Conservation (phyloP, 2,888 invertebrate species). For the Scaptomyza parva region DNA sequence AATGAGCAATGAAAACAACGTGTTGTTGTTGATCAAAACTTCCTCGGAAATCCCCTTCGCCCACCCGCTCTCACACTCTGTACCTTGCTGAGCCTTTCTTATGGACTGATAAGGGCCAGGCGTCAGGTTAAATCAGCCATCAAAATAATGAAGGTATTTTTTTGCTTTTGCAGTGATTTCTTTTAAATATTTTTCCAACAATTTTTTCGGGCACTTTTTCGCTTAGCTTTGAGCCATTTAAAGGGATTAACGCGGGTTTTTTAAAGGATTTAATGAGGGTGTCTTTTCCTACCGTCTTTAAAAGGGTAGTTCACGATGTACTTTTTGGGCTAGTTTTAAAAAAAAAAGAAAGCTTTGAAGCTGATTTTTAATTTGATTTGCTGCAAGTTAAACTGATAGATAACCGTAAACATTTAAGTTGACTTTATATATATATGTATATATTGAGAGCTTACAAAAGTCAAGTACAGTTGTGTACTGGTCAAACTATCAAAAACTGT, state of each 20-base stretch:
- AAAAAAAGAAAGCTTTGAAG: conserved; percentile 54
- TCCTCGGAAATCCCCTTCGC: neutral
- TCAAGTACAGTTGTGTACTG: neutral
- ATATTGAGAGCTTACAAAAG: no score
- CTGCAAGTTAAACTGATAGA: conserved; percentile 41
- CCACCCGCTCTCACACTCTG: neutral
- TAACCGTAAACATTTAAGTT: neutral
- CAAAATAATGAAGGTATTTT: conserved; percentile 80
- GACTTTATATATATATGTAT: no score
- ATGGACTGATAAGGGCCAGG: conserved; percentile 71
- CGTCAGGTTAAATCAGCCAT: conserved; percentile 83
- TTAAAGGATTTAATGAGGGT: conserved; percentile 51
- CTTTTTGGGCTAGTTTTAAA: conserved; percentile 43
- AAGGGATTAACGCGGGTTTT: conserved; percentile 66
- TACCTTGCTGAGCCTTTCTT: neutral
- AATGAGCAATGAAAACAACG: conserved; percentile 84
- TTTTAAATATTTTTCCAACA: conserved; percentile 67
- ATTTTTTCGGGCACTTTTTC: conserved; percentile 58
- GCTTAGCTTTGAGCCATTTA: conserved; percentile 57
- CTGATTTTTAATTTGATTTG: conserved; percentile 65
- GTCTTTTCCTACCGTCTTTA: neutral
- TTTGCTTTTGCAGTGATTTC: conserved; percentile 64
- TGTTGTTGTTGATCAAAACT: conserved; percentile 66
- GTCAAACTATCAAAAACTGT: neutral
- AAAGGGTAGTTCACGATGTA: conserved; percentile 49